Percentiles rank a stretch among this genome's conserved stretches.
phyloP scores from a whole-genome alignment of 2,888 invertebrate species.

The Adineta ricciae region DNA sequence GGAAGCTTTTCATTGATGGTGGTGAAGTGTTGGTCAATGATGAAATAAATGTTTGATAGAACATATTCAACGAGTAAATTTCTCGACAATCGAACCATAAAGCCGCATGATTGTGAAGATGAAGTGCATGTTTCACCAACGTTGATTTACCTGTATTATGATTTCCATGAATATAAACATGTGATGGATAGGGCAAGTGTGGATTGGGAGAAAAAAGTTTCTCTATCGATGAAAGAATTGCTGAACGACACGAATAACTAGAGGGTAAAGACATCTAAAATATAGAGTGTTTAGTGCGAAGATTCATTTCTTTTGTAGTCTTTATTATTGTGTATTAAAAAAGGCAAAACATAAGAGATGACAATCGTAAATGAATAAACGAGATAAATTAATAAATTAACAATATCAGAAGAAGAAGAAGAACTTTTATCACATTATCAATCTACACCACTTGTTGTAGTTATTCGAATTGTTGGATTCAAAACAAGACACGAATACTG shows the following conservation, averaged over 20 bases:
- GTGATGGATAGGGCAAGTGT: neutral
- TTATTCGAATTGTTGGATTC: neutral
- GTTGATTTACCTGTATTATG: slow-evolving; percentile 16
- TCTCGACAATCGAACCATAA: slow-evolving; percentile 15
- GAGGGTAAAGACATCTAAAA: slow-evolving; percentile 1
- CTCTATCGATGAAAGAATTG: neutral
- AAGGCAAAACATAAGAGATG: neutral
- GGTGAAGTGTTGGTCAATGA: neutral
- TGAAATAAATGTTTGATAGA: neutral
- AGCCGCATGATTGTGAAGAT: neutral
- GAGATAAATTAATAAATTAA: neutral
- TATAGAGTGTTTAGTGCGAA: neutral
- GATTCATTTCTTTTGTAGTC: neutral
- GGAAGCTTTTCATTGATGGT: neutral
- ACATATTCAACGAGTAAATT: slow-evolving; percentile 11
- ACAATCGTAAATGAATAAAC: neutral
- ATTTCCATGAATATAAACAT: neutral
- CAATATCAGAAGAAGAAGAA: neutral
- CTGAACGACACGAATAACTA: neutral
- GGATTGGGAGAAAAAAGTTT: neutral
- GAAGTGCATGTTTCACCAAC: neutral
- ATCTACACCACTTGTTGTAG: neutral
- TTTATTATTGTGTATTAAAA: neutral
- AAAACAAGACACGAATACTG: neutral
- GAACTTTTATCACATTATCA: neutral